Conservation (phyloP, 2,888 invertebrate genomes). For the Ectemnius continuus region DNA sequence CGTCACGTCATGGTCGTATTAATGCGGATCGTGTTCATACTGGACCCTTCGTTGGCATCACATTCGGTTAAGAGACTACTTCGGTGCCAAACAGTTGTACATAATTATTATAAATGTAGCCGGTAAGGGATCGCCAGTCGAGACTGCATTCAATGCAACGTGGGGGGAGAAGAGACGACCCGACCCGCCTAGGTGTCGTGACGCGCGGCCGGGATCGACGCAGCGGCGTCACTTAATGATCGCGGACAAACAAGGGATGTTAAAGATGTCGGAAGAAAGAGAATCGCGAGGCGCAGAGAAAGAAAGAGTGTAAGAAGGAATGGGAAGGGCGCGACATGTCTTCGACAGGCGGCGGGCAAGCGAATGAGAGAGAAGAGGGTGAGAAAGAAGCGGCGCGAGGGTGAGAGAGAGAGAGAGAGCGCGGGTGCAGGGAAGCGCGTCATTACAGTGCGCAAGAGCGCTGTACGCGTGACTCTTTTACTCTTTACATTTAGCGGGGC, state of each 20-base stretch:
- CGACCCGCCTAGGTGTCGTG: too few relatives aligned
- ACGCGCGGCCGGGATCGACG: too few relatives aligned
- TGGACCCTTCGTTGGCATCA: conserved; percentile 56
- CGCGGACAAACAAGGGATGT: too few relatives aligned
- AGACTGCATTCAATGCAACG: conserved; percentile 43
- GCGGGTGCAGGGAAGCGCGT: neutral
- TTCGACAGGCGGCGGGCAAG: conserved; percentile 6
- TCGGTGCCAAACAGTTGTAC: conserved; percentile 77
- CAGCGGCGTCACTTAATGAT: too few relatives aligned
- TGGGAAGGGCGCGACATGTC: conserved; percentile 4
- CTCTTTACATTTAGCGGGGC: conserved; percentile 43
- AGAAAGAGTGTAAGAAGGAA: too few relatives aligned
- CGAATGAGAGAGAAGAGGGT: neutral
- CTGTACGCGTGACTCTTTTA: conserved; percentile 11
- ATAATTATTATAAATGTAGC: conserved; percentile 74
- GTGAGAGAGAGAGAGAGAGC: neutral
- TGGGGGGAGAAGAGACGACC: neutral
- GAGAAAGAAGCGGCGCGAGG: neutral
- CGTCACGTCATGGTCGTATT: neutral
- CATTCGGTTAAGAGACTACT: conserved; percentile 57
- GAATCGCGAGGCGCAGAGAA: too few relatives aligned
- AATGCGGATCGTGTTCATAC: conserved; percentile 45
- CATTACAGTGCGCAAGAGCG: neutral
- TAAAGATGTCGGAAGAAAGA: too few relatives aligned
- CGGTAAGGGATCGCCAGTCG: conserved; percentile 51